Base-by-base conservation (phyloP, 2,797 vertebrate species). In the Scolopax bukidnonensis region DNA sequence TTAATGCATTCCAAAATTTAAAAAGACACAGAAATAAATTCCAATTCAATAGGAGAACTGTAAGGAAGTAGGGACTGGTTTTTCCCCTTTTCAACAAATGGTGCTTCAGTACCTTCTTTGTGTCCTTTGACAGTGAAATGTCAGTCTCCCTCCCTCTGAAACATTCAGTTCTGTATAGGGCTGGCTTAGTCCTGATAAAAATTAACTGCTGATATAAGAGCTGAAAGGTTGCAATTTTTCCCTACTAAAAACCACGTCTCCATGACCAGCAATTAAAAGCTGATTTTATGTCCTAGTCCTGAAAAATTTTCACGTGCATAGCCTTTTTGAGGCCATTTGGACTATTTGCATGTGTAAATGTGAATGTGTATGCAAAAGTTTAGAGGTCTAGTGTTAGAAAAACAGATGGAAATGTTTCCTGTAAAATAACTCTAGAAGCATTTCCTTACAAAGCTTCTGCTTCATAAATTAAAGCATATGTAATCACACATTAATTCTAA, bases 361-460 rank as follows among this genome's bases (percentile, higher is more conserved):
- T 59, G 41, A 65, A 38, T 23, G 16, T 47, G 14, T 69, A 50
- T 77, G 50, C 64, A 83, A 87, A 74, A 91, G 11, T 91, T 82
- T 81, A 85, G 64, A 65, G 25, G 17, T 41, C 93, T 47, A 61
- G 24, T 6, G 16, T 83, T 90, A 63, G 71, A 75, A 93, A 92
- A 90, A 47, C 38, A 92, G 28, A 75, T 71, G 38, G 28, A 85
- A 90, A 69, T 73, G 11, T 50, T 89, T 87, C n/a, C 53, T 85
- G 38, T 84, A 77, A 59, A 92, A 61, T 70, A 65, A 36, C 38
- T 88, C 16, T 57, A 61, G 73, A 83, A 83, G 16, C 41, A 48
- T 86, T 94, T 95, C 25, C 61, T 84, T 87, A 56, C 69, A 64
- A 89, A 91, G 61, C 50, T 91, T 45, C 75, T 94, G 43, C 61